Evolutionary conservation across 2,113 vertebrate species (phyloP), one percentile per base, ranked within the genome.

Genomic region (Tichodroma muraria): DNA sequence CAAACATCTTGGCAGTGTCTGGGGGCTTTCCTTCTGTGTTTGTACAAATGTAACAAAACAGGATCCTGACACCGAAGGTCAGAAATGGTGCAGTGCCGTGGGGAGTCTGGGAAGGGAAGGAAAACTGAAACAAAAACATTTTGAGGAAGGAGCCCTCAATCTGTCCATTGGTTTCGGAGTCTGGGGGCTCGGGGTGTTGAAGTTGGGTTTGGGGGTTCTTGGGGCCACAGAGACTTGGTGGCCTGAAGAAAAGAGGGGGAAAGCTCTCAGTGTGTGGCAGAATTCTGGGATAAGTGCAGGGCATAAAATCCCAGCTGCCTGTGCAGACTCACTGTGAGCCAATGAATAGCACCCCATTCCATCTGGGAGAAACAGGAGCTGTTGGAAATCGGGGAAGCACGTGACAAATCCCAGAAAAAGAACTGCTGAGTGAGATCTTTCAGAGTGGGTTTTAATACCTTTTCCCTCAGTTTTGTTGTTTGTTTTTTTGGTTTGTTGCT

Each of bases 261-360:
- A 30, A 59, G 13, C 20, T 83, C 65, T 59, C 47, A 70, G 13
- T 45, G 63, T 25, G 37, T 85, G 54, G 50, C 31, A 40, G 9
- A 85, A 50, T 42, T 63, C n/a, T 64, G 53, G 22, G 59, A 23
- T 44, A 1, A 7, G 33, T 40, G 53, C 47, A 22, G 57, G 66
- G 37, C 10, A 4, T 40, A 60, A 64, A 42, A 70, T 25, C 45
- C 59, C 49, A 63, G 53, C 6, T 2, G 4, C 35, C 47, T 59
- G 42, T 44, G 44, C 78, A 81, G 61, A 4, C 35, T 56, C 9
- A 1, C 56, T 37, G 76, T 6, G 73, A 81, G 56, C 38, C 22
- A 7, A 0, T 18, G 52, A 44, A 5, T 4, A 44, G 33, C 37
- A 19, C 24, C 35, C 33, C 27, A 0, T 66, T 71, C 0, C 2